Evolutionary conservation across 2,797 vertebrate genomes (phyloP), one percentile per base, ranked within the genome.

Genomic region (Peromyscus eremicus): DNA sequence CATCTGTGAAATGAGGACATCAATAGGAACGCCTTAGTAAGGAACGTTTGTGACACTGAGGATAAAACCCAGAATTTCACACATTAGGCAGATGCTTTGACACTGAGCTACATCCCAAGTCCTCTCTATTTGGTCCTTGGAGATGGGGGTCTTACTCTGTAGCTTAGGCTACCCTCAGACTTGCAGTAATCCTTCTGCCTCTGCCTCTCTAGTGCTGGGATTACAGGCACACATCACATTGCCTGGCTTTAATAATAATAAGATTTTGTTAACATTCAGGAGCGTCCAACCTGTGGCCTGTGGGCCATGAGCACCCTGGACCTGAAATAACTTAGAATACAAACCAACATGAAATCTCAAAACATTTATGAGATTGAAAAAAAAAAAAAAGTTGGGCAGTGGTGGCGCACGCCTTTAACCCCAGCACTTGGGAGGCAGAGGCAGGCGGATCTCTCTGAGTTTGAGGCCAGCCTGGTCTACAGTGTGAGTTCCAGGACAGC

Each of bases 1-100:
- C 87, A 93, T 84, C 64, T 76, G 68, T 52, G 49, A 93, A 92
- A 83, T 86, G 27, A 70, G 43, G 21, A 9, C 81, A 52, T 68
- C 17, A 88, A 46, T 55, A 83, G 68, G 27, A 96, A 29, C 13
- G 60, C 81, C 12, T 85, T 85, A 66, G 46, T 66, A 21, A 70
- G 43, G 40, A 49, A 25, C 43, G 14, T n/a, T 84, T 86, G 64
- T 52, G 64, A 17, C 11, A 19, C 43, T 49, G 46, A 12, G 76
- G 76, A 52, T 52, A 23, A 86, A 52, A 52, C 64, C 29, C 83
- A 70, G 84, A 49, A n/a, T n/a, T 25, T 25, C 21, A 70, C 83
- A 49, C 6, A n/a, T 27, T 25, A 57, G 55, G n/a, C 79, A 52
- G 25, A 70, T 52, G 64, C 64, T n/a, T n/a, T 70, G 43, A 49